Evolutionary conservation across 2,888 invertebrate species (phyloP).

Genomic region (Thereva unica): DNA sequence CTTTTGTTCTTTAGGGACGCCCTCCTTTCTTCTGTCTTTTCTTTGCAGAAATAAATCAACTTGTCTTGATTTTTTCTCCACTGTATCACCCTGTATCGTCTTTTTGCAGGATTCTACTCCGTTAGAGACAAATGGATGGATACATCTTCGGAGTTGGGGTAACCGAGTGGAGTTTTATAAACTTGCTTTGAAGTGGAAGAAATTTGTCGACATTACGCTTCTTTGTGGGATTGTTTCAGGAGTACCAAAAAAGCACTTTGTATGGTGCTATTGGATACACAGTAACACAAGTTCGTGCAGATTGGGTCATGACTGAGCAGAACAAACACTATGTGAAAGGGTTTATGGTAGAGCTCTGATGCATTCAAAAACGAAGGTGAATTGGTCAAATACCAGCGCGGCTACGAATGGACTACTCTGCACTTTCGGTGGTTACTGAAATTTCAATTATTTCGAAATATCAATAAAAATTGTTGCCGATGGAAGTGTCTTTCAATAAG

Average conservation of each 20-base stretch:
- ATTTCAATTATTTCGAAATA: too few species aligned
- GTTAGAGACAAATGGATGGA: conserved; percentile 27
- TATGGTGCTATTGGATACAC: too few species aligned
- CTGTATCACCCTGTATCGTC: conserved; percentile 11
- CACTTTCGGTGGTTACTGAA: too few species aligned
- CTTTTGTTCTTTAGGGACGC: conserved; percentile 19
- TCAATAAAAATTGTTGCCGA: too few species aligned
- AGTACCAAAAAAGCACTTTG: background rate
- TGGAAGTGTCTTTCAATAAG: too few species aligned
- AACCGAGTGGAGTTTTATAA: background rate
- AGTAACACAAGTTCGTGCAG: too few species aligned
- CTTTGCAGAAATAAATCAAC: conserved; percentile 34
- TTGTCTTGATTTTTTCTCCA: conserved; percentile 31
- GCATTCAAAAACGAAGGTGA: too few species aligned
- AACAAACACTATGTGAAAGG: too few species aligned
- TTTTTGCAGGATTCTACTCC: conserved; percentile 13
- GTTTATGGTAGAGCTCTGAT: too few species aligned
- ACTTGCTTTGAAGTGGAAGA: background rate
- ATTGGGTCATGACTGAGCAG: too few species aligned
- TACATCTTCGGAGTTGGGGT: conserved; percentile 5
- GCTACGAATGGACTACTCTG: too few species aligned
- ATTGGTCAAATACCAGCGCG: too few species aligned
- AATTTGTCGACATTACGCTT: background rate
- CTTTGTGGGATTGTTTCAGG: conserved; percentile 1
- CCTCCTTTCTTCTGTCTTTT: conserved; percentile 26